Evolutionary conservation across 2,888 invertebrate genomes (phyloP).

Genomic region (Pterobdella sp.): DNA sequence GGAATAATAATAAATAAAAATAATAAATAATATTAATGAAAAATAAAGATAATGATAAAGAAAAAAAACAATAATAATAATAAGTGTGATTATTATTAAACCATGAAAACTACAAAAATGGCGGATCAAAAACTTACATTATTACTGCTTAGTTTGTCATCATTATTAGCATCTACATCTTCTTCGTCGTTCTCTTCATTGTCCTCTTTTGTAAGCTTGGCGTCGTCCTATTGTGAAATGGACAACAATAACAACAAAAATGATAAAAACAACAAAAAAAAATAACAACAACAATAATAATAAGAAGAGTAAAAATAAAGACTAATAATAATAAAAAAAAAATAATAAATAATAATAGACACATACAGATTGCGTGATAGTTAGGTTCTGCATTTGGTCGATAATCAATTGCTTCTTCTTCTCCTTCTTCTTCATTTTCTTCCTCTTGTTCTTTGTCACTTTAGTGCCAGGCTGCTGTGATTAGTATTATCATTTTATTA

Average conservation of each 20-base stretch:
- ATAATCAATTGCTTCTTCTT: conserved; percentile 61
- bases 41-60: too few species aligned
- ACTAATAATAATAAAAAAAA: too few species aligned
- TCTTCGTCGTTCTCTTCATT: too few species aligned
- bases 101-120: background rate
- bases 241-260: background rate
- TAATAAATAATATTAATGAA: too few species aligned
- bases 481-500: too few species aligned
- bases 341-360: conserved; percentile 3
- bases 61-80: background rate
- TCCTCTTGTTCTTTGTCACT: conserved; percentile 75
- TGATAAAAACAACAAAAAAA: background rate
- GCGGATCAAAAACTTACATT: background rate
- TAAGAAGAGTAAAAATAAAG: background rate
- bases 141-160: too few species aligned
- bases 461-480: conserved; percentile 42
- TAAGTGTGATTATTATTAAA: background rate
- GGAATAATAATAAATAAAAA: too few species aligned
- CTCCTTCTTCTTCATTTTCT: conserved; percentile 89
- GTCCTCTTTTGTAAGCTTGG: too few species aligned
- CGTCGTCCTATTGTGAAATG: background rate
- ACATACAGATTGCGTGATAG: conserved; percentile 19
- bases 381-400: conserved; percentile 36
- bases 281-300: background rate
- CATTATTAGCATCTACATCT: too few species aligned